These are phyloP conservation scores for cattle (Bos taurus) DNA, from an alignment of 2,113 vertebrate genomes.

Conservation along the genomic window DNA sequence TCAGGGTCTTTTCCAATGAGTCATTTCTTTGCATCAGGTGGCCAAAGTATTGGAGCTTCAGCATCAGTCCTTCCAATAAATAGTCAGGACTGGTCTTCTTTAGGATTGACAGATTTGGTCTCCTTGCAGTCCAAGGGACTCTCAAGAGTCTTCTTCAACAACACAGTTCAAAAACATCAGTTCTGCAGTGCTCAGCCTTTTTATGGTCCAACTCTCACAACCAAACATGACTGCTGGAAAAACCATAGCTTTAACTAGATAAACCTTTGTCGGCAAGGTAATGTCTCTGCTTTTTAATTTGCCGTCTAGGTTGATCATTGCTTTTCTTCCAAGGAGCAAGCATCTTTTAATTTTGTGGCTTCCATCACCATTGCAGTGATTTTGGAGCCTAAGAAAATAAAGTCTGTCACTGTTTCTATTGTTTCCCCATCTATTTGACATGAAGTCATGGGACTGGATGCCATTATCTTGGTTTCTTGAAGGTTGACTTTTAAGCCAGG, in stretches of 20 bases:
- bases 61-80: neutral
- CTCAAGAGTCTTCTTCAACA: neutral
- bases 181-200: neutral
- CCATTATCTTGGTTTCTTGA: neutral
- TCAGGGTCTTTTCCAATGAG: neutral
- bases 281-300: neutral
- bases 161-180: neutral
- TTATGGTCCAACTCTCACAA: neutral
- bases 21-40: neutral
- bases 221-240: neutral
- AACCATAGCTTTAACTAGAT: neutral
- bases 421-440: neutral
- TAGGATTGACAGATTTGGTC: neutral
- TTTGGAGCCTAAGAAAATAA: neutral
- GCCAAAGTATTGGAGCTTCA: neutral
- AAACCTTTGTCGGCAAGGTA: neutral
- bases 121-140: neutral
- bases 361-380: neutral
- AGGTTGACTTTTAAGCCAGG: neutral
- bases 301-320: neutral
- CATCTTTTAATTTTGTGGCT: neutral
- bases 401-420: neutral
- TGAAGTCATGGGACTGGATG: neutral
- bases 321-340: neutral
- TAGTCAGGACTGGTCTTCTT: neutral